Base-by-base conservation (phyloP, 2,888 invertebrate genomes). In the Drosophila emarginata region DNA sequence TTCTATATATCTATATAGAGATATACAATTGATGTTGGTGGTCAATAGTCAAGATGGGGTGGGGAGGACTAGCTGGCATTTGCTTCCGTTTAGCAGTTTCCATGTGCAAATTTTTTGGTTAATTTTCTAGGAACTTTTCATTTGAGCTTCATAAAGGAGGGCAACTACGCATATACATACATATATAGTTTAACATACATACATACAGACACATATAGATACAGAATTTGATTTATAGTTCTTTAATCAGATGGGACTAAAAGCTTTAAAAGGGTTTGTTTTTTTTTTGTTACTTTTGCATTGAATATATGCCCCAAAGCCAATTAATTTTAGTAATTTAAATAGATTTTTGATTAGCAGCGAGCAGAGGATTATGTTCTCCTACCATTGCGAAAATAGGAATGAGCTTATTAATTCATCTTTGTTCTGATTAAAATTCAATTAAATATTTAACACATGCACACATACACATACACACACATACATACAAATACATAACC, bases 51-150 rank as follows among this genome's bases (percentile, higher is more conserved):
- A 14, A 39, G 14, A 2, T 14, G 11, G 7, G 21, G 11, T 3
- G 21, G 18, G 5, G 9, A 2, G 5, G 45, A 18, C 9, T 3
- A n/a, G n/a, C n/a, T n/a, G n/a, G n/a, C n/a, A n/a, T 37, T 11
- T 21, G 45, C 18, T 21, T 45, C 45, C 18, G 0, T 45, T 21
- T 45, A 45, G 45, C 45, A 45, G 45, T 45, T 45, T 11, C 21
- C 14, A 7, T 45, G 45, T 45, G 40, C 15, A 45, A 14, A 9
- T 26, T 5, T 45, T 45, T 45, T 45, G 18, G 11, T 45, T 45
- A 45, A 18, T 45, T 15, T 70, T 53, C 15, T 71, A 71, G 72
- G 71, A 71, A 71, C 72, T 71, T 71, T 71, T 65, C 60, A 71
- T 71, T 45, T 71, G 72, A 71, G 71, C 71, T 71, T 65, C 21